A percentile compares a stretch with the other conserved stretches of the same genome.
Evolutionary conservation across 2,888 invertebrate species (phyloP).

Genomic region (Julus scanicus): DNA sequence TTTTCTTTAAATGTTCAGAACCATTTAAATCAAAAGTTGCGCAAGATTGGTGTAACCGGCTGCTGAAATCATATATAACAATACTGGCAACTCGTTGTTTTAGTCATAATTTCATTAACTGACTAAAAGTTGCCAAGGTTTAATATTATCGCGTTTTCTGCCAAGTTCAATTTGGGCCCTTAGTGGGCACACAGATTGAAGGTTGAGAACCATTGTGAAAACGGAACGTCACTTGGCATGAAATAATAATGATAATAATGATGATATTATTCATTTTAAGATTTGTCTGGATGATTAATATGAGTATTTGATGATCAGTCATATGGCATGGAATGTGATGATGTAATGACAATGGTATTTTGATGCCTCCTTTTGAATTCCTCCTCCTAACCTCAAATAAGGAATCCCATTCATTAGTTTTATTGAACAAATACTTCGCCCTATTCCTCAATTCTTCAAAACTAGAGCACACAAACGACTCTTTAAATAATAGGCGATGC

Average conservation of each 20-base stretch:
- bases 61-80: too few relatives aligned
- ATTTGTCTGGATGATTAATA: background rate
- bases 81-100: too few relatives aligned
- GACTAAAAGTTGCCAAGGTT: background rate
- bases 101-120: too few relatives aligned
- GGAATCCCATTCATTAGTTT: too few relatives aligned
- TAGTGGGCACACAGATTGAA: background rate
- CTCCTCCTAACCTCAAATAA: background rate
- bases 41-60: too few relatives aligned
- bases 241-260: background rate
- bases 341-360: conserved; percentile 37
- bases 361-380: conserved; percentile 44
- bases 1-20: too few relatives aligned
- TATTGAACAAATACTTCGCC: too few relatives aligned
- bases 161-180: background rate
- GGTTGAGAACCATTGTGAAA: background rate
- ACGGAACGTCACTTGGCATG: conserved; percentile 43
- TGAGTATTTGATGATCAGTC: conserved; percentile 42
- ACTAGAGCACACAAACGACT: background rate
- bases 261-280: too few relatives aligned
- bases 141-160: background rate
- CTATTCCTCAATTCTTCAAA: background rate
- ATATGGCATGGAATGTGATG: conserved; percentile 53
- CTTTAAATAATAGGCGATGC: background rate
- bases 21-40: too few relatives aligned